Evolutionary conservation across 2,797 vertebrate species (phyloP), one percentile per base, ranked within the genome.

Genomic region (Aratinga solstitialis): DNA sequence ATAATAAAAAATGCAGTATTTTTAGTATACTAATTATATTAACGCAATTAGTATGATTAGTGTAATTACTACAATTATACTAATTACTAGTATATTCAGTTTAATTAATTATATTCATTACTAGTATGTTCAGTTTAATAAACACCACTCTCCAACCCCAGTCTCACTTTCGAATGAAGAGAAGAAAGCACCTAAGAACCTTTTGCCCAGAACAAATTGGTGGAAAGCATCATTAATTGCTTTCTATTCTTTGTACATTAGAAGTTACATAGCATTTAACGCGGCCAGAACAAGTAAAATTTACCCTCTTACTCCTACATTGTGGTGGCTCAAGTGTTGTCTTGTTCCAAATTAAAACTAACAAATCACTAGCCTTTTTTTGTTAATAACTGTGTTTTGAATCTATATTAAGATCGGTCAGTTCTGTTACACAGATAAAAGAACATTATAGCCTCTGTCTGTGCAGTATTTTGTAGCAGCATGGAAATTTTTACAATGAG

Each of bases 281-380:
- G 14, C 77, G 67, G 63, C 56, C n/a, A 36, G 32, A 84, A 42
- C 9, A 87, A 84, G 48, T 69, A 42, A 47, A 85, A 77, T 74
- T 78, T 20, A 18, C 36, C 11, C 5, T 80, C 75, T 91, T 86
- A 21, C 48, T 86, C 40, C 53, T 73, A 6, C 43, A 50, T 1
- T 16, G 11, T 61, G 27, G 21, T 86, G 42, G 32, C 27, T 91
- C 23, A 87, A 76, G 66, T 62, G 45, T 90, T 5, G 5, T 89
- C 27, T 81, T 81, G n/a, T 82, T 19, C 59, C 91, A 84, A 80
- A 87, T 81, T 58, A 71, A 71, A 94, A 92, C 73, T 96, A 97
- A 95, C 73, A 84, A 67, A 84, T 71, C 24, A 90, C 76, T 94
- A 93, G 93, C 43, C 5, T 89, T 71, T 87, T 73, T 85, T 77